A percentile compares a stretch with the other conserved stretches of the same genome.
Evolutionary conservation across 2,888 invertebrate species (phyloP).

Genomic region (Troides aeacus): DNA sequence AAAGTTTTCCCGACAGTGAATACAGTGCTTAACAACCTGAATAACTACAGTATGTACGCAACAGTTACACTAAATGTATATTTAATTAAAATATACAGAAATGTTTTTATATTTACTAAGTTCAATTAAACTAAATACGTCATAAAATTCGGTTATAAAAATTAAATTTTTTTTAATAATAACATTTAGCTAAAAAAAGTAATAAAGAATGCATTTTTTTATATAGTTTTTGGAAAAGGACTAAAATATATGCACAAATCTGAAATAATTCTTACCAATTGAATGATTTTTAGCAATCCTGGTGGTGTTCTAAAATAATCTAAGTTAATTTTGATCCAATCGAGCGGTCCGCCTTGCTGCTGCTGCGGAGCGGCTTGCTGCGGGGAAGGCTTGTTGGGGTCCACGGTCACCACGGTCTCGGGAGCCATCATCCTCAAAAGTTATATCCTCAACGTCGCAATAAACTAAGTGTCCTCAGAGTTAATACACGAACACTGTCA

Average conservation of each 20-base stretch:
- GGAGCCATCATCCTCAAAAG: conserved; percentile 85
- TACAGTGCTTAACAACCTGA: conserved; percentile 54
- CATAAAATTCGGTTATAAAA: neutral
- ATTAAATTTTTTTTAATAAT: neutral
- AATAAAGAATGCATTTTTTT: too few species aligned
- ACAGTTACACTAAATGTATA: conserved; percentile 35
- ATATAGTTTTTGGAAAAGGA: too few species aligned
- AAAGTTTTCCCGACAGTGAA: conserved; percentile 53
- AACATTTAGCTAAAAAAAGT: neutral
- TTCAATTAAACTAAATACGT: too few species aligned
- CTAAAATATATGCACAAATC: too few species aligned
- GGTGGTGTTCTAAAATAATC: conserved; percentile 90
- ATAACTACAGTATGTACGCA: conserved; percentile 38
- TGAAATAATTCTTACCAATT: conserved; percentile 84
- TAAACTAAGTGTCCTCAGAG: conserved; percentile 36
- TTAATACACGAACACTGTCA: conserved; percentile 63
- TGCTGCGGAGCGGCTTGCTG: conserved; percentile 71
- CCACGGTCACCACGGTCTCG: conserved; percentile 90
- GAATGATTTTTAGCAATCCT: conserved; percentile 88
- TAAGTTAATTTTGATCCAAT: conserved; percentile 87
- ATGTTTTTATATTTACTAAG: too few species aligned
- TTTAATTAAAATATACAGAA: conserved; percentile 31
- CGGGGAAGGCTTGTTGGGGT: conserved; percentile 80
- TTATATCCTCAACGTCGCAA: conserved; percentile 36
- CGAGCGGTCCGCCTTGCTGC: conserved; percentile 78